A percentile compares a stretch with the other conserved stretches of the same genome.
phyloP scores from a whole-genome alignment of 2,888 invertebrate genomes.

The Andrena hattorfiana region DNA sequence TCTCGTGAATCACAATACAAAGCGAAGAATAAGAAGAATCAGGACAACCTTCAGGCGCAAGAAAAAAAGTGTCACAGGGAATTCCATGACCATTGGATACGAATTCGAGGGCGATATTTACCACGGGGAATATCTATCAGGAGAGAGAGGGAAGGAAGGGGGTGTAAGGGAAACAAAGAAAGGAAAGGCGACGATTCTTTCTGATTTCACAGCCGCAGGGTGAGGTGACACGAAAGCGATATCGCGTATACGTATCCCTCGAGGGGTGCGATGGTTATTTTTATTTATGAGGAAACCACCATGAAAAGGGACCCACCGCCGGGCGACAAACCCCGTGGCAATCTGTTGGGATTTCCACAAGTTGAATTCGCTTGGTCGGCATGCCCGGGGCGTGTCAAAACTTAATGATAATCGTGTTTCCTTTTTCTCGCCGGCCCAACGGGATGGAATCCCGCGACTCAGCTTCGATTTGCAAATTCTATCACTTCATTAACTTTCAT shows the following conservation, averaged over 20 bases:
- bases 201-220: constrained; percentile 74
- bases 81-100: background rate
- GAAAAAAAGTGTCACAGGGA: no score
- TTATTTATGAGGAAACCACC: constrained; percentile 85
- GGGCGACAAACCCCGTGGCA: constrained; percentile 77
- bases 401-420: constrained; percentile 76
- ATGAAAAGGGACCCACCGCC: constrained; percentile 81
- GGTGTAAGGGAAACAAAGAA: constrained; percentile 57
- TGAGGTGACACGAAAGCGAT: constrained; percentile 77
- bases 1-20: no score
- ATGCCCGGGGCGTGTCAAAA: constrained; percentile 74
- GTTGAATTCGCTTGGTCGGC: constrained; percentile 81
- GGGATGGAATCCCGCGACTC: constrained; percentile 33
- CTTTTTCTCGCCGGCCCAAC: constrained; percentile 53
- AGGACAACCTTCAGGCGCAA: no score
- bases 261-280: constrained; percentile 83
- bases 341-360: constrained; percentile 83
- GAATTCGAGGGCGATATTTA: constrained; percentile 15
- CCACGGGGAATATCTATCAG: constrained; percentile 15
- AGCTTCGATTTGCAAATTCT: constrained; percentile 49
- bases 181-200: constrained; percentile 76
- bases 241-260: constrained; percentile 81
- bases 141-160: background rate
- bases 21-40: no score
- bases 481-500: constrained; percentile 54